Percentiles rank a stretch among this genome's conserved stretches.
phyloP scores from a whole-genome alignment of 2,113 vertebrate species.

The Rhadina sibilatrix region DNA sequence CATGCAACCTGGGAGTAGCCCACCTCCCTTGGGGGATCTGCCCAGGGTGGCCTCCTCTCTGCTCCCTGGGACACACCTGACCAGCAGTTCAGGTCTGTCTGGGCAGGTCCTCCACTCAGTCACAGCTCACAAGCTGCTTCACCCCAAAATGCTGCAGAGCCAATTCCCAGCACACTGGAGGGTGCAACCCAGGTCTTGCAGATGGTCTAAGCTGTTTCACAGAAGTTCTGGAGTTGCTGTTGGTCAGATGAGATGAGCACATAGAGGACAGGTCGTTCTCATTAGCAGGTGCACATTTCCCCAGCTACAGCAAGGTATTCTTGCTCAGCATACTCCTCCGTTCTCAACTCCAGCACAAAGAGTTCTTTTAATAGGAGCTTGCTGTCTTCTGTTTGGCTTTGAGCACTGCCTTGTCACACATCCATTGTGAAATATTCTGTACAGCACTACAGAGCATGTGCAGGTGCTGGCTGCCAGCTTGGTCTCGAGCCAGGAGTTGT shows the following conservation, averaged over 20 bases:
- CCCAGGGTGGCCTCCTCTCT: not conserved
- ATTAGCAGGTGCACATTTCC: not conserved
- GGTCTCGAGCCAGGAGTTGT: not conserved
- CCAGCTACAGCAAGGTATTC: not conserved
- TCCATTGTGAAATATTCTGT: not conserved
- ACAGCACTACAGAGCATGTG: not conserved
- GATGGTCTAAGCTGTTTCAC: not conserved
- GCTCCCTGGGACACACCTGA: not conserved
- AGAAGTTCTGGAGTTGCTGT: not conserved
- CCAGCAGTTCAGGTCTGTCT: not conserved
- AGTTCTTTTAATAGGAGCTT: not conserved
- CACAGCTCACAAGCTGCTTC: not conserved
- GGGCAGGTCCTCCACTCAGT: not conserved
- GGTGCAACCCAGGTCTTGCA: not conserved
- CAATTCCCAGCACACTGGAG: too few species aligned
- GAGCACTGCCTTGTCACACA: not conserved
- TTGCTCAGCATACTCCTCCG: not conserved
- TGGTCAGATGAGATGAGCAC: not conserved
- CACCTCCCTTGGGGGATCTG: not conserved
- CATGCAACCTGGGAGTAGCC: accelerated
- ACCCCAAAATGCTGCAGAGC: not conserved
- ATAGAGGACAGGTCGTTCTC: not conserved
- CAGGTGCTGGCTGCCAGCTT: not conserved
- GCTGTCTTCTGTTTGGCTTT: not conserved
- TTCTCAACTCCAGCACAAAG: not conserved